Base-by-base conservation (phyloP, 2,888 invertebrate genomes). In the Anoplius nigerrimus region DNA sequence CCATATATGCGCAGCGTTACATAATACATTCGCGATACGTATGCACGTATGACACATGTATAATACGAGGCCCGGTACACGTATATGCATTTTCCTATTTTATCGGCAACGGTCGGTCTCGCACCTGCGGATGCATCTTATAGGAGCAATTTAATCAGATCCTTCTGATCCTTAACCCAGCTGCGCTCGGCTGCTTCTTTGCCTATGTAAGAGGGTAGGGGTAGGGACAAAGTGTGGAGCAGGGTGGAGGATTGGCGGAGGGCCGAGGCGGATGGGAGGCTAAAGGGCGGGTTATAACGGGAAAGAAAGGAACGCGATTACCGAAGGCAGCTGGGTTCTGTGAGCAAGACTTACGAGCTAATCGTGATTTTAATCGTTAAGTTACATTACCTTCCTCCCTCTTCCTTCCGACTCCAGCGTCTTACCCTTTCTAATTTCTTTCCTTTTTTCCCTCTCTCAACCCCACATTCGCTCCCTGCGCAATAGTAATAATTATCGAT, bases 141-240 rank as follows among this genome's bases (percentile, higher is more conserved):
- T 52, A 73, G 59, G 61, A 78, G 79, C 79, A 75, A 78, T 78
- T 79, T 78, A 78, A 78, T 75, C 75, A 74, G 71, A 77, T 76
- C 71, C 72, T 66, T 67, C 75, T 71, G 81, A 81, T 81, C 79
- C 77, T 74, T 74, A 74, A 70, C 68, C 77, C 79, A 81, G 81
- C 81, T 80, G 81, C 64, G 71, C 79, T 74, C 70, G 69, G 67
- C 65, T 75, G 54, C 56, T 46, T 69, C 24, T 62, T 46, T 15
- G 18, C 21, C 42, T 34, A 16, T n/a, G 48, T 18, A 48, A 13
- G 13, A 48, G 48, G 18, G 48, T 45, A 11, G 16, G 16, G 16
- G 16, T 13, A 42, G 48, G 16, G 8, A 48, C 16, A 48, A 48
- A 48, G n/a, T 48, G 16, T 48, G 1, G 16, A 48, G n/a, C 16